A percentile compares a stretch with the other conserved stretches of the same genome.
Conservation (phyloP, 2,797 vertebrate species). For the Clangula hyemalis region DNA sequence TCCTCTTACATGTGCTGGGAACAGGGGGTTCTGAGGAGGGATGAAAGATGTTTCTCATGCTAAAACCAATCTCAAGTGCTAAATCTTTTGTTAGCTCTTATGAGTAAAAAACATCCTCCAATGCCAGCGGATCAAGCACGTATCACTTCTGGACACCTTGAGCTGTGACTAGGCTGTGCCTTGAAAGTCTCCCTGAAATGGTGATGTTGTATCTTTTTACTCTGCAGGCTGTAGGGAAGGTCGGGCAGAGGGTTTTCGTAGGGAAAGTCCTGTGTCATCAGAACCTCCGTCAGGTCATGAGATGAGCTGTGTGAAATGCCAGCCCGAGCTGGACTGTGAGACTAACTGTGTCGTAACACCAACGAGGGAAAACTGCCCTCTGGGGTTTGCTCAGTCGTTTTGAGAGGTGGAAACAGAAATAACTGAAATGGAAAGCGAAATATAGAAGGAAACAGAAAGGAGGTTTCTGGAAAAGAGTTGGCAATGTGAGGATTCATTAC, state of each 20-base stretch:
- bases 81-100: background rate
- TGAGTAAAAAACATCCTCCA: background rate
- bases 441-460: background rate
- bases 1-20: constrained; percentile 2
- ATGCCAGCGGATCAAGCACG: background rate
- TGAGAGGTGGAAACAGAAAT: constrained; percentile 1
- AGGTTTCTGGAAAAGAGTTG: background rate
- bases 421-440: background rate
- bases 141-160: background rate
- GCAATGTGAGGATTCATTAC: background rate
- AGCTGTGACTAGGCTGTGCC: accelerated
- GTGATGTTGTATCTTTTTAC: background rate
- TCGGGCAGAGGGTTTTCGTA: background rate
- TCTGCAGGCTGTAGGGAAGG: background rate
- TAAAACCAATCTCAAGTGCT: background rate
- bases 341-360: background rate
- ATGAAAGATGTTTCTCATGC: background rate
- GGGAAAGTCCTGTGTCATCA: background rate
- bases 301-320: background rate
- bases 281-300: constrained; percentile 1
- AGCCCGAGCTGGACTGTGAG: background rate
- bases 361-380: background rate
- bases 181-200: background rate
- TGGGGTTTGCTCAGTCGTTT: background rate
- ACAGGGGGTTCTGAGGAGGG: background rate